Base-by-base conservation (phyloP, 2,113 vertebrate species). In the Camarhynchus parvulus region DNA sequence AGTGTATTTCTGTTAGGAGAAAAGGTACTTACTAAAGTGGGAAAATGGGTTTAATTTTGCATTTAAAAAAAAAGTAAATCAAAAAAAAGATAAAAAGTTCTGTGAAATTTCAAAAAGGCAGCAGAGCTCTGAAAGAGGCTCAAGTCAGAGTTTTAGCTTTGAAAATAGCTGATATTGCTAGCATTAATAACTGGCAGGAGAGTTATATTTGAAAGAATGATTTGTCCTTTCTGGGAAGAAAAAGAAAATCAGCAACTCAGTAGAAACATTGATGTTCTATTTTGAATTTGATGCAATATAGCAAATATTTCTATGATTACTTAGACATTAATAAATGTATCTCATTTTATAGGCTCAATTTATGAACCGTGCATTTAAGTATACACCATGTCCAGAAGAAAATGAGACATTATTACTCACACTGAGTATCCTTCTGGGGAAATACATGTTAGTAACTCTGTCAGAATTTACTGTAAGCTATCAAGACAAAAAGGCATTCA, bases 281-380 rank as follows among this genome's bases (percentile, higher is more conserved):
- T 84, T 87, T 47, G 24, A 52, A 59, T 89, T 61, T 91, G 35
- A 82, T 55, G 24, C 23, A 87, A 78, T 19, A 27, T 16, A 87
- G 19, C 47, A 84, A 44, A 91, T 91, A 18, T 63, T 83, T 50
- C 39, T 82, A 25, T 72, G 44, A 84, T 91, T 94, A 55, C n/a
- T 81, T 75, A 39, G 17, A 61, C 22, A 47, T 61, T 69, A 96
- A 85, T 72, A 78, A 72, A 47, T 15, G 7, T 44, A 64, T 31
- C 9, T 82, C 21, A 33, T 78, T 89, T 92, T 85, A 85, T 19
- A 91, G 25, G 10, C 5, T 73, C 35, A 35, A 53, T 66, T 88
- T 90, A 74, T 49, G 82, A 93, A 88, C 59, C 23, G 66, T 21
- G 12, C 0, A 0, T 76, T 92, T 78, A 75, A 82, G 53, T 44